Conservation (phyloP, 2,888 invertebrate genomes). For the Pseudococcus jackbeardsleyi region DNA sequence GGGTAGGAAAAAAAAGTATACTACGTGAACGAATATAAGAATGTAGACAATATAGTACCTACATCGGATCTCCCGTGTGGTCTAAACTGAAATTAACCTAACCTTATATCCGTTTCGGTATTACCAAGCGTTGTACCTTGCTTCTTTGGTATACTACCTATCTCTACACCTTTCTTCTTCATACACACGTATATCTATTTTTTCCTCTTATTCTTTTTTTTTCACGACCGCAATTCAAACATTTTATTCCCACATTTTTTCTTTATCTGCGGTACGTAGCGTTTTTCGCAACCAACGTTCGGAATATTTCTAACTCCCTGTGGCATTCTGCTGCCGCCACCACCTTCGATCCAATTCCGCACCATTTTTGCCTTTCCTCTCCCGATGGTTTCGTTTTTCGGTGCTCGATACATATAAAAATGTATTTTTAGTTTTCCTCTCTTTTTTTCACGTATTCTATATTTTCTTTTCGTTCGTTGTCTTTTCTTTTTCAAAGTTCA, state of each 20-base stretch:
- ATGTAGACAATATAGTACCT: slow-evolving; percentile 24
- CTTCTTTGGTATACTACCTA: background rate
- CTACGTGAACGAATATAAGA: slow-evolving; percentile 17
- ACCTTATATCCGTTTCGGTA: background rate
- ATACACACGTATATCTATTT: background rate
- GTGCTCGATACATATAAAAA: background rate
- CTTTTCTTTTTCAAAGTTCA: too few species aligned
- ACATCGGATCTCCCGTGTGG: slow-evolving; percentile 19
- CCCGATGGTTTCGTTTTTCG: background rate
- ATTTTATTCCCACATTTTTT: slow-evolving; percentile 33
- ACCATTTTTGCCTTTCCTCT: background rate
- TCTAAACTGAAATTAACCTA: slow-evolving; percentile 43
- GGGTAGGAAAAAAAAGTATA: background rate
- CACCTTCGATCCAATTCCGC: too few species aligned
- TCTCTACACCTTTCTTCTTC: background rate
- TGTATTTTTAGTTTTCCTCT: background rate
- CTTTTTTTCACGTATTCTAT: background rate
- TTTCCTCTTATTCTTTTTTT: slow-evolving; percentile 1
- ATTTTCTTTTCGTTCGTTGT: background rate
- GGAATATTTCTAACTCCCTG: background rate
- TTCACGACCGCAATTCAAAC: slow-evolving; percentile 21
- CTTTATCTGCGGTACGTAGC: background rate
- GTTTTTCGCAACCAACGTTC: background rate
- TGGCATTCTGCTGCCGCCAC: background rate
- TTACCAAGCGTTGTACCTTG: background rate